phyloP scores from a whole-genome alignment of 2,797 vertebrate genomes.

The Percopsis omiscomaycus region DNA sequence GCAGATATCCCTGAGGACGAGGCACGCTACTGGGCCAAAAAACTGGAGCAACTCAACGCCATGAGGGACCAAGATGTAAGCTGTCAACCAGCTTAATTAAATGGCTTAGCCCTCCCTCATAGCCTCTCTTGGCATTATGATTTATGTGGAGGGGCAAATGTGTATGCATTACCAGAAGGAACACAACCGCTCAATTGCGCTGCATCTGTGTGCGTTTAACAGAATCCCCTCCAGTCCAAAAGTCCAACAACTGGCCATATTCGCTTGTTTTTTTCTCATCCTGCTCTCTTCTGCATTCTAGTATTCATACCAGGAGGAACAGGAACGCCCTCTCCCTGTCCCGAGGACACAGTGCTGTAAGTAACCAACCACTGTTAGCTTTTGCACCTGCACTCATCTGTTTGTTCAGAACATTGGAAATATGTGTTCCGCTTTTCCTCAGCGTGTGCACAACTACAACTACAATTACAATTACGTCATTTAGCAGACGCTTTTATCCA shows the following conservation, averaged over 20 bases:
- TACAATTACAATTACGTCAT: too few relatives aligned
- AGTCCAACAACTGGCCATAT: background rate
- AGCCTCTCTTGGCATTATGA: conserved; percentile 26
- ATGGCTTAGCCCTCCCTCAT: conserved; percentile 16
- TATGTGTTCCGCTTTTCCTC: conserved; percentile 29
- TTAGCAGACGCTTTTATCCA: too few relatives aligned
- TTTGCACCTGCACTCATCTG: conserved; percentile 25
- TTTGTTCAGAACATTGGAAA: conserved; percentile 42
- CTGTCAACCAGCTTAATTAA: conserved; percentile 39
- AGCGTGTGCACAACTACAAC: conserved; percentile 38
- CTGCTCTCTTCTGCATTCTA: conserved; percentile 41
- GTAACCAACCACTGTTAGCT: conserved; percentile 62
- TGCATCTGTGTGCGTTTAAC: background rate
- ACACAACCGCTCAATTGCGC: background rate
- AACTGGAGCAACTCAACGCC: conserved; percentile 95
- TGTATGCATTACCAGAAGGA: conserved; percentile 18
- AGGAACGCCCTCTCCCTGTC: conserved; percentile 86
- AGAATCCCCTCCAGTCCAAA: background rate
- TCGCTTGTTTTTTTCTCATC: background rate
- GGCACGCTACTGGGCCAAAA: conserved; percentile 98
- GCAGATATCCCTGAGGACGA: conserved; percentile 98
- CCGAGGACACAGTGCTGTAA: conserved; percentile 93
- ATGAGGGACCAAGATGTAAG: conserved; percentile 97
- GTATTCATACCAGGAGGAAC: conserved; percentile 87
- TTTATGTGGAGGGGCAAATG: conserved; percentile 18